Evolutionary conservation across 1,140 invertebrate species (phyloP).

Genomic region (Drosophila jambulina): DNA sequence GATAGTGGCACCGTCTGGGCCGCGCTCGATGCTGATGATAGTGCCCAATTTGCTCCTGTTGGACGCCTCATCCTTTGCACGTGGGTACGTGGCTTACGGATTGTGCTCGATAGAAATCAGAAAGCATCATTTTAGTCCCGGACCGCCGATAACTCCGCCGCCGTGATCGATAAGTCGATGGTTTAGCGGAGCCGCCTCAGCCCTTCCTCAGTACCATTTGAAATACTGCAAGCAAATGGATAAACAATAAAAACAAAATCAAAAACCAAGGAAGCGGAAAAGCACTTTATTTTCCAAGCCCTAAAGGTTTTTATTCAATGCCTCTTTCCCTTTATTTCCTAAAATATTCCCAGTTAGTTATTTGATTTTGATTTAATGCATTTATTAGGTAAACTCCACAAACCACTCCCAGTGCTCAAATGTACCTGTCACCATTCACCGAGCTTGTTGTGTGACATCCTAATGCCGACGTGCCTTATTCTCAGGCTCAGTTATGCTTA

Average conservation of each 20-base stretch:
- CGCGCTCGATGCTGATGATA: constrained; percentile 63
- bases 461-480: constrained; percentile 1
- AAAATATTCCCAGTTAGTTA: background rate
- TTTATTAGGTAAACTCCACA: constrained; percentile 6
- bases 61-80: constrained; percentile 79
- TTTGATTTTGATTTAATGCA: constrained; percentile 11
- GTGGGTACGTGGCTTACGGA: constrained; percentile 67
- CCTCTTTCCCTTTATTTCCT: background rate
- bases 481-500: background rate
- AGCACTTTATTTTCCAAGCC: too few relatives aligned
- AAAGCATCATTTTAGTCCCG: constrained; percentile 68
- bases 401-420: background rate
- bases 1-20: constrained; percentile 30
- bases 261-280: background rate
- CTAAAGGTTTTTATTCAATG: background rate
- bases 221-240: background rate
- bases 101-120: constrained; percentile 54
- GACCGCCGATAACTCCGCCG: constrained; percentile 19
- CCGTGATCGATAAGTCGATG: constrained; percentile 24
- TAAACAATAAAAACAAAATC: background rate
- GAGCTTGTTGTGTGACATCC: constrained; percentile 1
- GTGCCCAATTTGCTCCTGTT: constrained; percentile 51
- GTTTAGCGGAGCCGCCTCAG: constrained; percentile 1
- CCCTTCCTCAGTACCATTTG: constrained; percentile 1
- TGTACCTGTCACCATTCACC: constrained; percentile 10